Base-by-base conservation (phyloP, 1,140 invertebrate genomes). In the Chionoecetes opilio region DNA sequence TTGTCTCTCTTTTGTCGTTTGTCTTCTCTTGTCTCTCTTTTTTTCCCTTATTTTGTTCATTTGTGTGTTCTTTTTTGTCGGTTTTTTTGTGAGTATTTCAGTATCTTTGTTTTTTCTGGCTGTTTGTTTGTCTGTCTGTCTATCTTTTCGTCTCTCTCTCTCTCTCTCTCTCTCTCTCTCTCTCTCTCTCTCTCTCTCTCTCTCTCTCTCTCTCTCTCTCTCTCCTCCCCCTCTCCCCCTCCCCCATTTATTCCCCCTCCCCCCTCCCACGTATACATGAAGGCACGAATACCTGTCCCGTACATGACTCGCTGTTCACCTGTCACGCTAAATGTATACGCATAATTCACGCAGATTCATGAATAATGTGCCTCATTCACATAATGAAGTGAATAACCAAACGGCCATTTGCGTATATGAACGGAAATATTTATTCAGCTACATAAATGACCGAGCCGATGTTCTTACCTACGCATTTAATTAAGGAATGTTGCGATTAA, bases 151-250 rank as follows among this genome's bases (percentile, higher is more conserved):
- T 29, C n/a, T 32, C 35, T 46, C 38, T 21, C 29, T 53, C 46
- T 53, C 46, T 53, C 46, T 53, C 46, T 53, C 46, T 53, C 46
- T 53, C 46, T 53, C 46, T 26, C 85, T 35, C 85, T 35, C 85
- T 34, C 32, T 37, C 32, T 35, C 32, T 26, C 88, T 35, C 85
- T 34, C n/a, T 87, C 85, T 87, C 85, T 87, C 85, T 87, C 32
- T 34, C 85, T 87, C 85, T 34, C 32, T 87, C 85, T 34, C 29
- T 87, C n/a, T 34, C 37, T 91, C 37, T 46, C 37, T 91, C 88
- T 91, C 37, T 91, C 88, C 53, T 38, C 82, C 90, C 63, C n/a
- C 82, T 3, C 9, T 29, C 46, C 35, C 46, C 35, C 46, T 17
- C 31, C 35, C 46, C 35, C 17, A 21, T 41, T 17, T 26, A 3